Evolutionary conservation across 2,113 vertebrate genomes (phyloP), one percentile per base, ranked within the genome.

Genomic region (Catagonus wagneri): DNA sequence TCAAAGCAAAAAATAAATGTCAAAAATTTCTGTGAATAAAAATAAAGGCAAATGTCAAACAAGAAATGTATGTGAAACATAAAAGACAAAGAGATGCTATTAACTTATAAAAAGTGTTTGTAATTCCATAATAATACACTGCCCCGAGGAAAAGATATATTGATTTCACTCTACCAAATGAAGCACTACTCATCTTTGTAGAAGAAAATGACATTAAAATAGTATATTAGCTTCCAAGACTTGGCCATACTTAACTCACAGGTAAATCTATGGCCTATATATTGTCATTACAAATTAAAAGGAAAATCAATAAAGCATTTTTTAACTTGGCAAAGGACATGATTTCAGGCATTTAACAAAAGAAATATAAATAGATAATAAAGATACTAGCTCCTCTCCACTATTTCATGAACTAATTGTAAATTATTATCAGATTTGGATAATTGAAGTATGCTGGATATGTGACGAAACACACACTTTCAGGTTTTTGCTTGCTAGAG

Each of bases 231-330:
- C 50, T 66, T 66, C 36, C 2, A 92, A 94, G 32, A 60, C 61
- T 88, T 93, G 78, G 36, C 44, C 39, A 81, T 85, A 89, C 50
- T 65, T 66, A 50, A 61, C 3, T 78, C 44, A 54, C n/a, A 85
- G 17, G 1, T 68, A 94, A 87, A 94, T 32, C 19, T 8, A 23
- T 44, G 32, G 3, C 29, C 32, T 89, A 92, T 79, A 68, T 75
- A 86, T 78, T 81, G 89, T 91, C 11, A 83, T 81, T 85, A 39
- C 32, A 85, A 92, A 76, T 85, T 91, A 81, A 80, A 93, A 80
- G 4, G 32, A 58, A 63, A 86, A 89, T 81, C 63, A 68, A 56
- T 80, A 91, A 58, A 20, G 14, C 6, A 5, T 60, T 85, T 50
- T 91, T 52, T 1, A 50, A 17, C 23, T 88, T 39, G 36, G 34